A percentile compares a stretch with the other conserved stretches of the same genome.
Conservation (phyloP, 2,113 vertebrate species). For the Acanthisitta chloris region DNA sequence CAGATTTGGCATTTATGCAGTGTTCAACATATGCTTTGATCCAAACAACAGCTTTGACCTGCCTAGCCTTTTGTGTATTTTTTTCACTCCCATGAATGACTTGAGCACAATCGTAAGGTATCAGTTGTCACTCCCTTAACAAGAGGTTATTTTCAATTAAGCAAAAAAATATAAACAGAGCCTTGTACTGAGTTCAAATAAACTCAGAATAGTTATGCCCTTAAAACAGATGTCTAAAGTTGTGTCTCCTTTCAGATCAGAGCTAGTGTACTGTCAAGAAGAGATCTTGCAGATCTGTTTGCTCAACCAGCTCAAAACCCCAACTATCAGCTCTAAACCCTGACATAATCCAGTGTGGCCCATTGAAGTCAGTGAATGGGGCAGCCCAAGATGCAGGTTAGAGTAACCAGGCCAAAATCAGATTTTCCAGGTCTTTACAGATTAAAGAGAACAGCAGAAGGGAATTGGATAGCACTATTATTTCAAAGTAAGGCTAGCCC, state of each 20-base stretch:
- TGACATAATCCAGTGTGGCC: neutral
- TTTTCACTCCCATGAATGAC: neutral
- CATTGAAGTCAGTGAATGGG: neutral
- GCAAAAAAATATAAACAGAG: conserved; percentile 59
- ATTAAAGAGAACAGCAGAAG: neutral
- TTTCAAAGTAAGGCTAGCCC: neutral
- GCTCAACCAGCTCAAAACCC: neutral
- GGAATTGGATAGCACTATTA: neutral
- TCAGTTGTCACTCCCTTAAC: conserved; percentile 51
- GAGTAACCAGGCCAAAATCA: conserved; percentile 9
- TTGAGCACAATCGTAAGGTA: conserved; percentile 20
- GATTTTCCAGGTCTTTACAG: conserved; percentile 12
- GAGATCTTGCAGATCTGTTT: conserved; percentile 18
- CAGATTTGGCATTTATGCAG: conserved; percentile 45
- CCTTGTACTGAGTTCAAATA: conserved; percentile 37
- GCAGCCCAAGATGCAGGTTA: neutral
- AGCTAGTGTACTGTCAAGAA: conserved; percentile 2
- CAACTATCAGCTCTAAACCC: neutral
- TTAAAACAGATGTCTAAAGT: conserved; percentile 54
- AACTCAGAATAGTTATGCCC: neutral
- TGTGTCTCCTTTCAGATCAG: conserved; percentile 51
- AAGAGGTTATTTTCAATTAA: conserved; percentile 67
- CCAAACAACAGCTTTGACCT: conserved; percentile 57
- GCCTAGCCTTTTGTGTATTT: conserved; percentile 17
- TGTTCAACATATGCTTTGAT: conserved; percentile 57